Percentiles rank a stretch among this genome's conserved stretches.
Conservation (phyloP, 2,888 invertebrate genomes). For the Syrphus vitripennis region DNA sequence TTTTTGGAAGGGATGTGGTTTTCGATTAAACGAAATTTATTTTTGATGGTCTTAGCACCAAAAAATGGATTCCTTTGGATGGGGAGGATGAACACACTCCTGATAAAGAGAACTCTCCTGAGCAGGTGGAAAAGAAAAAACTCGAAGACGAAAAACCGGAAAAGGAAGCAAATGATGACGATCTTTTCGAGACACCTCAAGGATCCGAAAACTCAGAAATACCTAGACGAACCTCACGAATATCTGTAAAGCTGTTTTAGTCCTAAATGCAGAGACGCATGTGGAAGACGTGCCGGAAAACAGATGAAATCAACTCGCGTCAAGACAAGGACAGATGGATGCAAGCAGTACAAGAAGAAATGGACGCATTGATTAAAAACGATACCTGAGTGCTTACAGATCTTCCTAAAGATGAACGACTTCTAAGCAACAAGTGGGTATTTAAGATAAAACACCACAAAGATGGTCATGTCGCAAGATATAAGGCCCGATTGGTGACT, state of each 20-base stretch:
- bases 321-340: slow-evolving; percentile 6
- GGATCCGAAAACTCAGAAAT: not conserved
- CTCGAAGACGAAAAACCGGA: no score
- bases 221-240: not conserved
- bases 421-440: not conserved
- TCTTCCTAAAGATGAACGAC: slow-evolving; percentile 10
- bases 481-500: not conserved
- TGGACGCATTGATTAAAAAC: not conserved
- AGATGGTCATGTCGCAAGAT: not conserved
- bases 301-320: not conserved
- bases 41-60: slow-evolving; percentile 3
- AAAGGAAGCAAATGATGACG: not conserved
- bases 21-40: not conserved
- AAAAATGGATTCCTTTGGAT: not conserved
- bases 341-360: slow-evolving; percentile 14
- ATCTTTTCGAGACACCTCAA: not conserved
- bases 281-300: slow-evolving; percentile 24
- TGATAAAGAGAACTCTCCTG: not conserved
- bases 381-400: slow-evolving; percentile 5
- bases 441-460: not conserved
- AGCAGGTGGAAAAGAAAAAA: not conserved
- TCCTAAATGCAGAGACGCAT: slow-evolving; percentile 11
- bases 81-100: not conserved
- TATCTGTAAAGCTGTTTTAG: slow-evolving; percentile 3
- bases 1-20: not conserved